These are phyloP conservation scores for Antennarius striatus DNA, from an alignment of 2,113 vertebrate genomes.

Conservation along the genomic window DNA sequence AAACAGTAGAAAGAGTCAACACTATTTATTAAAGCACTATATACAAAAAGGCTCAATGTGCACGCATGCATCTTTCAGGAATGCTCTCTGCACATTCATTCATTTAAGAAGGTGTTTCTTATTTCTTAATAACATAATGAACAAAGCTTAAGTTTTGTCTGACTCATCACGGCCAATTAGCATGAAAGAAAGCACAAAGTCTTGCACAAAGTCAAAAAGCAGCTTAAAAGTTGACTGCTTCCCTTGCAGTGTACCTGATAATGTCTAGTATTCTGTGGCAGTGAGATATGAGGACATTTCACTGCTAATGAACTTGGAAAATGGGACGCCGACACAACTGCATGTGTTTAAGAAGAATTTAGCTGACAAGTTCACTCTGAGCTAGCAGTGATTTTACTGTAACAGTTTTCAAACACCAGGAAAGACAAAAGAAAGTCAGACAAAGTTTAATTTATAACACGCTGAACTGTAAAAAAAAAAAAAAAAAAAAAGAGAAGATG, in stretches of 20 bases:
- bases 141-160: too few relatives aligned
- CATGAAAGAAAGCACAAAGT: background rate
- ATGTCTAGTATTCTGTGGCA: constrained; percentile 1
- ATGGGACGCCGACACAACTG: background rate
- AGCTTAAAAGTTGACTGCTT: background rate
- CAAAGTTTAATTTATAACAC: background rate
- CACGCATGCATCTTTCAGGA: too few relatives aligned
- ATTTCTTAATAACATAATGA: too few relatives aligned
- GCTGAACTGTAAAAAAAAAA: background rate
- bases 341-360: background rate
- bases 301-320: constrained; percentile 31
- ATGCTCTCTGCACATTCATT: too few relatives aligned
- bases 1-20: too few relatives aligned
- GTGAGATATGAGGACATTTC: constrained; percentile 16
- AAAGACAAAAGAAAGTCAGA: background rate
- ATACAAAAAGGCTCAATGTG: too few relatives aligned
- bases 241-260: constrained; percentile 10
- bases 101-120: too few relatives aligned
- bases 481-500: background rate
- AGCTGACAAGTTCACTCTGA: background rate
- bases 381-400: background rate
- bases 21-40: too few relatives aligned
- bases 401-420: constrained; percentile 1
- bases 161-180: too few relatives aligned
- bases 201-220: background rate